Conservation (phyloP, 2,113 vertebrate genomes). For the Rattus norvegicus region DNA sequence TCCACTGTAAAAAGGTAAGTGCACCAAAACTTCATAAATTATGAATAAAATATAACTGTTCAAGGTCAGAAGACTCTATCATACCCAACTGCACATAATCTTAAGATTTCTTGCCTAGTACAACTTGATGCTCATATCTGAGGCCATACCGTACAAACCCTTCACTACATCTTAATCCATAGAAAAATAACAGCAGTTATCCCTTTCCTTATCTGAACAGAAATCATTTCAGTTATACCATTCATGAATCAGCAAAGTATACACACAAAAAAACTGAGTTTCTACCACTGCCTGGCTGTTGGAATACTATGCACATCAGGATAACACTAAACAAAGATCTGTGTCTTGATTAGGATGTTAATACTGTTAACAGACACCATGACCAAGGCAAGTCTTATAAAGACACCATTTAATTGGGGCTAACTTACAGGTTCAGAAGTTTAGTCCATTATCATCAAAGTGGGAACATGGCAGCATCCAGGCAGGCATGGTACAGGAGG, state of each 20-base stretch:
- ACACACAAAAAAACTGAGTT: not conserved
- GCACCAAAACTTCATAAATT: not conserved
- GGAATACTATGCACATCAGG: not conserved
- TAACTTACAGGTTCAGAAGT: too few species aligned
- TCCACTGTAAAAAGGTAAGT: not conserved
- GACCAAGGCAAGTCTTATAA: too few species aligned
- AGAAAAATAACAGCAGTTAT: not conserved
- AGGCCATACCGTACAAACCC: not conserved
- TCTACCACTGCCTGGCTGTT: not conserved
- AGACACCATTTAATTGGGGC: too few species aligned
- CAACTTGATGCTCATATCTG: not conserved
- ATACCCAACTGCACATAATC: not conserved
- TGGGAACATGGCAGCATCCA: too few species aligned
- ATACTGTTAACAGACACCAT: too few species aligned
- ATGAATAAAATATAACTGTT: not conserved
- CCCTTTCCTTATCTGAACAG: not conserved
- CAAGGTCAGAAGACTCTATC: not conserved
- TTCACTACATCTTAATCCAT: not conserved
- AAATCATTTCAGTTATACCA: not conserved
- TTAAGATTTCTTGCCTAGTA: not conserved
- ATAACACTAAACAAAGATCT: not conserved
- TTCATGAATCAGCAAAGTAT: not conserved
- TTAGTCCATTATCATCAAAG: too few species aligned
- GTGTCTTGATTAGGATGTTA: too few species aligned
- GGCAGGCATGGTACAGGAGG: too few species aligned